A percentile compares a stretch with the other conserved stretches of the same genome.
phyloP scores from a whole-genome alignment of 2,113 vertebrate species.

The Corythoichthys intestinalis region DNA sequence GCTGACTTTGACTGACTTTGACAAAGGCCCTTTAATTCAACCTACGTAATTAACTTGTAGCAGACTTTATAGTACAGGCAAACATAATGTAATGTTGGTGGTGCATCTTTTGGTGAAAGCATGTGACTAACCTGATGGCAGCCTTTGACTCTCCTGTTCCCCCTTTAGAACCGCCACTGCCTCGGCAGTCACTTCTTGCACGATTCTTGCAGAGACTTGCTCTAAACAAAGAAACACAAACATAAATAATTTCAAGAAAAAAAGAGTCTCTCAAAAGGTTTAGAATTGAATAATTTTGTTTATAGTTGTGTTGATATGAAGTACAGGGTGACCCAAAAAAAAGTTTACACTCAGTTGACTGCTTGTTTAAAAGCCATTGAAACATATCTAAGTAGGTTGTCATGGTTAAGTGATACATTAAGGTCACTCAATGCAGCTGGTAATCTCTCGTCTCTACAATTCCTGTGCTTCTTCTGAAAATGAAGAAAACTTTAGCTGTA shows the following conservation, averaged over 20 bases:
- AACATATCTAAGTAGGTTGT: no score
- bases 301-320: not conserved
- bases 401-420: no score
- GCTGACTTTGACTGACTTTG: not conserved
- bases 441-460: no score
- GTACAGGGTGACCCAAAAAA: no score
- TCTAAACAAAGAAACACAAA: constrained; percentile 71
- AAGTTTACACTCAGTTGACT: no score
- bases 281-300: not conserved
- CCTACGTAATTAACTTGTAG: no score
- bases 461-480: no score
- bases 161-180: constrained; percentile 96
- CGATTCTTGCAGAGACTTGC: constrained; percentile 96
- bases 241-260: not conserved
- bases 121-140: constrained; percentile 85
- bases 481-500: no score
- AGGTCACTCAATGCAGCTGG: no score
- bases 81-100: not conserved
- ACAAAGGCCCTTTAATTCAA: not conserved
- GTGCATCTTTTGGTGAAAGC: not conserved
- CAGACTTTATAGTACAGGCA: not conserved
- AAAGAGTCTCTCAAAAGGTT: not conserved
- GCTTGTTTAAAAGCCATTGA: no score
- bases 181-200: constrained; percentile 98
- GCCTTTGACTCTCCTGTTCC: constrained; percentile 88